Conservation (phyloP, 2,113 vertebrate genomes). For the Plestiodon gilberti region DNA sequence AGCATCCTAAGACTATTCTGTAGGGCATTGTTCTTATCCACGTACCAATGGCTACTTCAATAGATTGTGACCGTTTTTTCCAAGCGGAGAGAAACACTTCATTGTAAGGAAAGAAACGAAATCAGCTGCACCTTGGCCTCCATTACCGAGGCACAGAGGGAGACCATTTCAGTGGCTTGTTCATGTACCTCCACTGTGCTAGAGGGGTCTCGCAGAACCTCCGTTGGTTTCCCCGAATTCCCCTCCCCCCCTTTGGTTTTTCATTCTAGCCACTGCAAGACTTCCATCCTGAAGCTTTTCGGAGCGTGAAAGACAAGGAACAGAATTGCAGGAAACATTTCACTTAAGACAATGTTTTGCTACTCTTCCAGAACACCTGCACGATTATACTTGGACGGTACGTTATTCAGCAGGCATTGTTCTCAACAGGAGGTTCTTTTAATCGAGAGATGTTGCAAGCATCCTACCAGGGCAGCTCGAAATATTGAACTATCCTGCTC, state of each 20-base stretch:
- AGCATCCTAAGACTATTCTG: too few species aligned
- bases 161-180: background rate
- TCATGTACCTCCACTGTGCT: background rate
- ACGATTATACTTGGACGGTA: background rate
- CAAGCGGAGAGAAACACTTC: background rate
- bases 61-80: conserved; percentile 9
- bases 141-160: background rate
- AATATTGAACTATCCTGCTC: too few species aligned
- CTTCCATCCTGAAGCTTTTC: background rate
- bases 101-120: background rate
- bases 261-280: background rate
- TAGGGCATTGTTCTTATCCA: conserved; percentile 34
- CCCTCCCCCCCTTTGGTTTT: background rate
- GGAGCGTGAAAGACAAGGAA: background rate
- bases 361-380: background rate
- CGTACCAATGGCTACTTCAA: conserved; percentile 3
- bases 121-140: background rate
- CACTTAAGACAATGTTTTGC: background rate
- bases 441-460: background rate
- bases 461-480: too few species aligned
- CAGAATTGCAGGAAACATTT: background rate
- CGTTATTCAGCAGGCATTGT: background rate
- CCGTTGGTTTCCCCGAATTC: background rate
- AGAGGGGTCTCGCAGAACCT: background rate
- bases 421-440: background rate